Percentiles rank a stretch among this genome's conserved stretches.
phyloP scores from a whole-genome alignment of 2,113 vertebrate species.

The Raphicerus campestris region DNA sequence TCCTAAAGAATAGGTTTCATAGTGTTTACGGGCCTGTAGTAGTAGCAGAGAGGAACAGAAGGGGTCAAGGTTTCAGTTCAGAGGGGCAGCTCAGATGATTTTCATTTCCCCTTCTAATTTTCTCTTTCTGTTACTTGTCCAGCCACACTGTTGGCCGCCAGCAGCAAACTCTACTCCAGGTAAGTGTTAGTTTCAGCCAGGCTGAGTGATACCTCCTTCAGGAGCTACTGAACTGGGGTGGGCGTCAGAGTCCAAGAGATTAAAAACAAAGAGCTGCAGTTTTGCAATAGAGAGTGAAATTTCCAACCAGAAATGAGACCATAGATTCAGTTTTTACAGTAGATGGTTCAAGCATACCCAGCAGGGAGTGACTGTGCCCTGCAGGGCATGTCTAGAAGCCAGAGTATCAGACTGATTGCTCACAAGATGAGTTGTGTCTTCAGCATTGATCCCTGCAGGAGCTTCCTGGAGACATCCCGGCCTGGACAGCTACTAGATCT shows the following conservation, averaged over 20 bases:
- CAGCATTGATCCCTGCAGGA: constrained; percentile 66
- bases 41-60: neutral
- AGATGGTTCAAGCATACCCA: neutral
- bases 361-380: neutral
- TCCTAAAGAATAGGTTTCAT: neutral
- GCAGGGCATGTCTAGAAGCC: neutral
- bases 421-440: neutral
- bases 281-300: neutral
- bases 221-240: neutral
- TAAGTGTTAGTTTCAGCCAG: constrained; percentile 46
- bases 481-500: constrained; percentile 70
- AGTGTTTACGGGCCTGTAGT: neutral
- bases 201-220: neutral
- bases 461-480: constrained; percentile 53
- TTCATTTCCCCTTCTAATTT: constrained; percentile 33
- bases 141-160: constrained; percentile 70
- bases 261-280: neutral
- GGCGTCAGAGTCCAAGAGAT: neutral
- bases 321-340: neutral
- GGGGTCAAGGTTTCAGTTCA: neutral
- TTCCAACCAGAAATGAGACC: neutral
- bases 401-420: neutral
- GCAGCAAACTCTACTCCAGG: constrained; percentile 61
- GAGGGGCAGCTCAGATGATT: neutral
- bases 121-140: constrained; percentile 25